Percentiles rank a stretch among this genome's conserved stretches.
Evolutionary conservation across 2,888 invertebrate genomes (phyloP).

Genomic region (Taenaris catops): DNA sequence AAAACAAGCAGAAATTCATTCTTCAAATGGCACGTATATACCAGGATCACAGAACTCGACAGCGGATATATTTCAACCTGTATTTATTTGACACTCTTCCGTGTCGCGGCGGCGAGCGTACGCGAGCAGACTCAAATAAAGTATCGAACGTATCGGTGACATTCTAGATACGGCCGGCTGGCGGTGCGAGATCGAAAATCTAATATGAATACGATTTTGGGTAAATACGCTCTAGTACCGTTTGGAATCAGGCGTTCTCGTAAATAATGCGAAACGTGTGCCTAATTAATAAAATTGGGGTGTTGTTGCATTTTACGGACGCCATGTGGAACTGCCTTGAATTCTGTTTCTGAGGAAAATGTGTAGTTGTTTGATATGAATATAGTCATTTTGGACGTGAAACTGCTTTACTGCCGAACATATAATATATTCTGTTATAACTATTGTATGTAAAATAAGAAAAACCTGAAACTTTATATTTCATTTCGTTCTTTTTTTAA

Average conservation of each 20-base stretch:
- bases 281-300: slow-evolving; percentile 33
- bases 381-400: too few species aligned
- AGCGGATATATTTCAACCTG: slow-evolving; percentile 67
- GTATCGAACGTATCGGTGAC: slow-evolving; percentile 68
- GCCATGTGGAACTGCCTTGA: slow-evolving; percentile 5
- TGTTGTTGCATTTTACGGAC: slow-evolving; percentile 18
- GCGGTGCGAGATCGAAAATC: slow-evolving; percentile 67
- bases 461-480: too few species aligned
- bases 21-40: slow-evolving; percentile 59
- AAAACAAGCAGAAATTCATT: slow-evolving; percentile 72
- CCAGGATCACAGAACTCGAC: slow-evolving; percentile 58
- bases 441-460: too few species aligned
- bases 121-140: slow-evolving; percentile 65
- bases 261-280: slow-evolving; percentile 33
- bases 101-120: slow-evolving; percentile 53
- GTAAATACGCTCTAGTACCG: slow-evolving; percentile 58
- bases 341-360: slow-evolving; percentile 9
- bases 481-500: too few species aligned
- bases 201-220: slow-evolving; percentile 76
- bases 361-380: too few species aligned
- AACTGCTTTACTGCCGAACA: too few species aligned
- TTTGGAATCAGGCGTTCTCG: slow-evolving; percentile 23
- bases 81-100: slow-evolving; percentile 72
- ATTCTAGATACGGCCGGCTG: slow-evolving; percentile 60
- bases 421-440: too few species aligned